Percentiles rank a stretch among this genome's conserved stretches.
These are phyloP conservation scores for Scotopteryx bipunctaria DNA, from an alignment of 2,888 invertebrate species.

Conservation along the genomic window DNA sequence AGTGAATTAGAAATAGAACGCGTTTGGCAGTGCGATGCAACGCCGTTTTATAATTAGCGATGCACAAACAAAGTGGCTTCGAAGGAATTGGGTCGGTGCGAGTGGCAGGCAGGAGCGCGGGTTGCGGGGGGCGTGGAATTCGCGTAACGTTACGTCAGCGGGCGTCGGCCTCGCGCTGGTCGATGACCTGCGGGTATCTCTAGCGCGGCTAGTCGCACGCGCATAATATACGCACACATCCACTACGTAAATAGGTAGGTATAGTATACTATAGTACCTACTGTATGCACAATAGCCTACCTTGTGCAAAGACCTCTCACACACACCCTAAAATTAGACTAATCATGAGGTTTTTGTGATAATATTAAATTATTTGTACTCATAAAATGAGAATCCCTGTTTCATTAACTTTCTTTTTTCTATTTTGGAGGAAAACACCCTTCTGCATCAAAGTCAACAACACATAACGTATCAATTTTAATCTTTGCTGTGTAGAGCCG, in stretches of 20 bases:
- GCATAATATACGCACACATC: conserved; percentile 59
- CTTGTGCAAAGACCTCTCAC: too few relatives aligned
- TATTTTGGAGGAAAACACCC: too few relatives aligned
- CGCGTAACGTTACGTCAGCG: conserved; percentile 83
- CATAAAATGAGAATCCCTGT: too few relatives aligned
- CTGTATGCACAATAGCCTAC: conserved; percentile 12
- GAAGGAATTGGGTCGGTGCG: conserved; percentile 79
- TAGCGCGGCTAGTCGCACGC: conserved; percentile 69
- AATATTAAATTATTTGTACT: too few relatives aligned
- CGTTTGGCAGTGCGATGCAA: conserved; percentile 68
- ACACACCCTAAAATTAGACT: too few relatives aligned
- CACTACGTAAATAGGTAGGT: conserved; percentile 8
- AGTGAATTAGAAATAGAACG: conserved; percentile 70
- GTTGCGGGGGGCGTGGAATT: conserved; percentile 66
- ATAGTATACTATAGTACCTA: too few relatives aligned
- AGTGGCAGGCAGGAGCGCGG: conserved; percentile 49
- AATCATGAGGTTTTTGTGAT: too few relatives aligned
- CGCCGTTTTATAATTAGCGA: conserved; percentile 76
- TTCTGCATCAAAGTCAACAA: too few relatives aligned
- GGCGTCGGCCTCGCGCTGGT: conserved; percentile 78
- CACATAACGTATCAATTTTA: conserved; percentile 19
- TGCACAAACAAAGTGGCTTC: conserved; percentile 79
- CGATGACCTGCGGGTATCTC: conserved; percentile 79
- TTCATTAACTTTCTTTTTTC: too few relatives aligned
- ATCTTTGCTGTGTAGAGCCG: conserved; percentile 37